Evolutionary conservation across 35 echinoderm and acorn worm species (phyloP).

Genomic region (Apostichopus parvimensis): DNA sequence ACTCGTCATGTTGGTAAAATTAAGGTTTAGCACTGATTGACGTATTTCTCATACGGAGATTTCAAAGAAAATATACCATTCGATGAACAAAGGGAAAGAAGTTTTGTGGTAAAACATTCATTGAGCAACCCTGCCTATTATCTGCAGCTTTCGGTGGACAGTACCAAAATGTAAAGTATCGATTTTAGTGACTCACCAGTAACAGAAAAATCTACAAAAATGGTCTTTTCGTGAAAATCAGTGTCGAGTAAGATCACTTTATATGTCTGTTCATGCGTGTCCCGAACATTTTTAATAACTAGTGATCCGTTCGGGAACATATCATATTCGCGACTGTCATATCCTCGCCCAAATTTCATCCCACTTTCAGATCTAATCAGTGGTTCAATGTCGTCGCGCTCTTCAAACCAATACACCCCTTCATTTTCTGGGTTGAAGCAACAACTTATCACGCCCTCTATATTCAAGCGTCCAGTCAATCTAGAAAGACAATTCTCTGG

Average conservation of each 20-base stretch:
- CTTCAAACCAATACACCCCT: constrained; percentile 20
- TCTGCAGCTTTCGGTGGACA: too few species aligned
- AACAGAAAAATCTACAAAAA: not conserved
- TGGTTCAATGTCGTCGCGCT: not conserved
- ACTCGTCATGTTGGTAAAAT: too few species aligned
- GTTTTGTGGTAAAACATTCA: too few species aligned
- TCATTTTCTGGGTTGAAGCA: not conserved
- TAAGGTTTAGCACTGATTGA: too few species aligned
- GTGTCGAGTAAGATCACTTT: not conserved
- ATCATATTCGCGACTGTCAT: not conserved
- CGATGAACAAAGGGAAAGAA: too few species aligned
- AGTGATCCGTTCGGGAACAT: constrained; percentile 5
- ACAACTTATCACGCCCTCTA: not conserved
- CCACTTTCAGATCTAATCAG: not conserved
- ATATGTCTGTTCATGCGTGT: not conserved
- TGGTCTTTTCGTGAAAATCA: not conserved
- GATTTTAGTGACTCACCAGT: not conserved
- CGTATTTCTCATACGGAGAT: too few species aligned
- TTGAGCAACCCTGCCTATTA: too few species aligned
- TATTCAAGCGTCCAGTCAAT: not conserved
- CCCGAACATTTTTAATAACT: not conserved
- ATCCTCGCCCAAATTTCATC: not conserved
- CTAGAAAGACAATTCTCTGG: not conserved
- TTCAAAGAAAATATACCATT: too few species aligned
- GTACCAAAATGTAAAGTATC: too few species aligned